Evolutionary conservation across 1,140 invertebrate species (phyloP).

Genomic region (Drosophila pachea): DNA sequence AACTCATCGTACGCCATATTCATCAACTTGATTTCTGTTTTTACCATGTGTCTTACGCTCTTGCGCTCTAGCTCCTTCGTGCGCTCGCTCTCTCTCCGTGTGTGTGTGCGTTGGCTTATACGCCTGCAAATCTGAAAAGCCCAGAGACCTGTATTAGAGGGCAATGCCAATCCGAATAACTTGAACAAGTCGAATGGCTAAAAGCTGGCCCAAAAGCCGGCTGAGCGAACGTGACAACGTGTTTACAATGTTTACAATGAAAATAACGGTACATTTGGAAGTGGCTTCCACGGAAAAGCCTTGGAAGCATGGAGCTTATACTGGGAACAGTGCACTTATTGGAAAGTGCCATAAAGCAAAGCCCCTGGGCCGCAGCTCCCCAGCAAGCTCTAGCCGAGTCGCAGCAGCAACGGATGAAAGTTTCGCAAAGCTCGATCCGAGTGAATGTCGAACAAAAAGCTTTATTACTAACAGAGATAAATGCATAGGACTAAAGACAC

Average conservation of each 20-base stretch:
- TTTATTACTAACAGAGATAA: constrained; percentile 32
- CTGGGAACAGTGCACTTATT: constrained; percentile 34
- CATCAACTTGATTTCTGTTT: constrained; percentile 61
- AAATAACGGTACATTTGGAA: constrained; percentile 36
- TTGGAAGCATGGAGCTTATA: constrained; percentile 31
- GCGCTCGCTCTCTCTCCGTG: not conserved
- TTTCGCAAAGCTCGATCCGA: not conserved
- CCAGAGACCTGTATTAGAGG: constrained; percentile 12
- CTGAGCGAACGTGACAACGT: constrained; percentile 43
- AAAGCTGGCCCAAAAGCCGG: constrained; percentile 49
- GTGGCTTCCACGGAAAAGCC: constrained; percentile 44
- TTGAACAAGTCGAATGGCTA: constrained; percentile 50
- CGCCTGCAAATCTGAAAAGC: constrained; percentile 36
- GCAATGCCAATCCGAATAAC: constrained; percentile 32
- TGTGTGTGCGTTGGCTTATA: not conserved
- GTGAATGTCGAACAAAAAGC: not conserved
- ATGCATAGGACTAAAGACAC: constrained; percentile 37
- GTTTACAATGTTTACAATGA: constrained; percentile 31
- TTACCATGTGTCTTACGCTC: constrained; percentile 11
- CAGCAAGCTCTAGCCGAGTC: not conserved
- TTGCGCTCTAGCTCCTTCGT: not conserved
- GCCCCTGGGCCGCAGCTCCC: constrained; percentile 4
- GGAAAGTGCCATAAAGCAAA: constrained; percentile 34
- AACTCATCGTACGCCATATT: constrained; percentile 66
- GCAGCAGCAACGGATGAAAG: not conserved